Evolutionary conservation across 2,888 invertebrate species (phyloP).

Genomic region (Chymomyza procnemis): DNA sequence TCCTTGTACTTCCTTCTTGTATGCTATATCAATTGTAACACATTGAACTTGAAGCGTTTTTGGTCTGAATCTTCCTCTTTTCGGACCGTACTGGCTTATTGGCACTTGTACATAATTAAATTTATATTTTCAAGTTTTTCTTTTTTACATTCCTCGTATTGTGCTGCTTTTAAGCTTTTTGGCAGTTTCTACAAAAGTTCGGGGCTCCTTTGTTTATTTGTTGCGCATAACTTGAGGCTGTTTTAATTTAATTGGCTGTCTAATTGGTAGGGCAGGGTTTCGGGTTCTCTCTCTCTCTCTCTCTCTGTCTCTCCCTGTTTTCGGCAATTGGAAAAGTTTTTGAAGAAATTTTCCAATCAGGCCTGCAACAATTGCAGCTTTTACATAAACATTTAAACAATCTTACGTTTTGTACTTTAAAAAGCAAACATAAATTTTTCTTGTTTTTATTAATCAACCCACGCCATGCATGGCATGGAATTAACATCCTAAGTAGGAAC

Average conservation of each 20-base stretch:
- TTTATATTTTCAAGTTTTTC: constrained; percentile 21
- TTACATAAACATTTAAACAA: too few species aligned
- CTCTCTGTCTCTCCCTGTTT: neutral
- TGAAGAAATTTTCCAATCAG: neutral
- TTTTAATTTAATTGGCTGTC: constrained; percentile 59
- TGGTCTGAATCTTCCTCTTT: neutral
- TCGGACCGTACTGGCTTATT: neutral
- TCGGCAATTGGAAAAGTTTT: constrained; percentile 9
- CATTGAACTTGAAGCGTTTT: neutral
- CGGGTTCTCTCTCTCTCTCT: too few species aligned
- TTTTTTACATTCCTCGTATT: neutral
- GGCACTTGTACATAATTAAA: constrained; percentile 42
- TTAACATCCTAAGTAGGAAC: neutral
- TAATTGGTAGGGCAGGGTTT: constrained; percentile 28
- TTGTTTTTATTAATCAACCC: neutral
- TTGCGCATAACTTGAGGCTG: constrained; percentile 29
- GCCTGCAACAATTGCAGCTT: too few species aligned
- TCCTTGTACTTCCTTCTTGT: too few species aligned
- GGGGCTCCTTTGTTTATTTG: neutral
- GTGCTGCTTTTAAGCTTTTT: neutral
- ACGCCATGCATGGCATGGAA: neutral
- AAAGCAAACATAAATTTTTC: too few species aligned
- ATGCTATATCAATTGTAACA: neutral
- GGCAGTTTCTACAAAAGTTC: too few species aligned
- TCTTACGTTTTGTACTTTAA: too few species aligned